phyloP scores from a whole-genome alignment of 2,888 invertebrate species.

The Glomeris marginata region DNA sequence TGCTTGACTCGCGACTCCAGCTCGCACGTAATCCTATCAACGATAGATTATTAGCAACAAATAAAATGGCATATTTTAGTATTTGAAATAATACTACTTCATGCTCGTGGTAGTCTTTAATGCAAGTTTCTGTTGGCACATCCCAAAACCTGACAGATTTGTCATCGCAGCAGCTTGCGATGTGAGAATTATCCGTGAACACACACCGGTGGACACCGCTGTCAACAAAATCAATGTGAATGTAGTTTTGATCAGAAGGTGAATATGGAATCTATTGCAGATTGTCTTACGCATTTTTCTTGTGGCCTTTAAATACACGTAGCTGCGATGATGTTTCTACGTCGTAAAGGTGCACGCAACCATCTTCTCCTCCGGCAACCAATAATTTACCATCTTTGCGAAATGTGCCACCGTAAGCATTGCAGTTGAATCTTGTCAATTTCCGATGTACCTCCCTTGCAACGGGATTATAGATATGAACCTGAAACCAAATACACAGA shows the following conservation, averaged over 20 bases:
- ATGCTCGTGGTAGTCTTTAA: slow-evolving; percentile 39
- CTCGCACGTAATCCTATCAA: slow-evolving; percentile 36
- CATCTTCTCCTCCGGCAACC: slow-evolving; percentile 81
- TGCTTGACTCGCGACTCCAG: slow-evolving; percentile 62
- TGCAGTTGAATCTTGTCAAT: slow-evolving; percentile 63
- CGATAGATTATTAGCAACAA: neutral
- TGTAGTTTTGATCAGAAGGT: neutral
- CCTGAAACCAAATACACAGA: slow-evolving; percentile 22
- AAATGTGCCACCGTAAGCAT: slow-evolving; percentile 71
- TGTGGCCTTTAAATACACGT: slow-evolving; percentile 71
- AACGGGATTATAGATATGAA: slow-evolving; percentile 66
- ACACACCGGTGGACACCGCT: slow-evolving; percentile 60
- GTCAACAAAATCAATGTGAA: slow-evolving; percentile 16
- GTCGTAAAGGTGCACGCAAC: slow-evolving; percentile 74
- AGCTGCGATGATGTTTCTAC: slow-evolving; percentile 64
- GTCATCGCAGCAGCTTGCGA: slow-evolving; percentile 83
- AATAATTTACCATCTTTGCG: slow-evolving; percentile 63
- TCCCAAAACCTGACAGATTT: slow-evolving; percentile 80
- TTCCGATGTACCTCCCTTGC: slow-evolving; percentile 68
- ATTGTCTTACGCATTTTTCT: slow-evolving; percentile 22
- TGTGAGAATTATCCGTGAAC: slow-evolving; percentile 63
- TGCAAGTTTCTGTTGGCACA: slow-evolving; percentile 60
- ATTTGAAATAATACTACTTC: slow-evolving; percentile 22
- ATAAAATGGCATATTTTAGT: neutral
- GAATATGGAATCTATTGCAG: neutral